phyloP scores from a whole-genome alignment of 2,113 vertebrate genomes.

The Turdus rufiventris region DNA sequence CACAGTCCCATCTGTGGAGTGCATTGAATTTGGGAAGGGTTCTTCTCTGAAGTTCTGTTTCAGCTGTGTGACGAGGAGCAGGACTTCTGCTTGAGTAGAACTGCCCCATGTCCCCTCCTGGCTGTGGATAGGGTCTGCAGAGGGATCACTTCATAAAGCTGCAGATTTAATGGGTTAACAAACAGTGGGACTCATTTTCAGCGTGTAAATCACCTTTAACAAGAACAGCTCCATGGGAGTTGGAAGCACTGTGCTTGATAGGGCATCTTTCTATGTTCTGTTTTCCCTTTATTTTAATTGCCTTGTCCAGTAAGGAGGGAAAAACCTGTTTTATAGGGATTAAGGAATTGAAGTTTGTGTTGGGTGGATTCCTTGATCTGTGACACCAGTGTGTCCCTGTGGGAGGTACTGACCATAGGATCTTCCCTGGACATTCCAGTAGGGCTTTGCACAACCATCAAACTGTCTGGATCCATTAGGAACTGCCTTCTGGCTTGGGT shows the following conservation, averaged over 20 bases:
- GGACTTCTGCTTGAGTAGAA: rapidly evolving
- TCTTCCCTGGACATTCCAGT: neutral
- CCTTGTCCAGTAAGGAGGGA: neutral
- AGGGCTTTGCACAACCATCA: neutral
- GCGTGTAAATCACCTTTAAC: neutral
- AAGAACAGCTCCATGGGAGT: rapidly evolving
- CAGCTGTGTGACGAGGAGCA: neutral
- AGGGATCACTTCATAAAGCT: neutral
- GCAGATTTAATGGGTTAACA: neutral
- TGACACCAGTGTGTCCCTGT: neutral
- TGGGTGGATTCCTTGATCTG: neutral
- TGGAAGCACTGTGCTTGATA: rapidly evolving
- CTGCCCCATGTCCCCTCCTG: neutral
- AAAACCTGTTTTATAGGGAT: neutral
- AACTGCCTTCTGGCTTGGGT: neutral
- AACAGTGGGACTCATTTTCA: neutral
- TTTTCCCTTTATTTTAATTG: neutral
- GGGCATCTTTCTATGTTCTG: rapidly evolving
- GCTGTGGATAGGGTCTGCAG: neutral
- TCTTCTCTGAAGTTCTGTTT: neutral
- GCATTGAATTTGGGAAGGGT: neutral
- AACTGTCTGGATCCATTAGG: neutral
- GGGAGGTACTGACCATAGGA: no score
- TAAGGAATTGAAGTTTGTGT: neutral
- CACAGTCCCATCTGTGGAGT: neutral